phyloP scores from a whole-genome alignment of 2,888 invertebrate genomes.

The Plebejus anna region DNA sequence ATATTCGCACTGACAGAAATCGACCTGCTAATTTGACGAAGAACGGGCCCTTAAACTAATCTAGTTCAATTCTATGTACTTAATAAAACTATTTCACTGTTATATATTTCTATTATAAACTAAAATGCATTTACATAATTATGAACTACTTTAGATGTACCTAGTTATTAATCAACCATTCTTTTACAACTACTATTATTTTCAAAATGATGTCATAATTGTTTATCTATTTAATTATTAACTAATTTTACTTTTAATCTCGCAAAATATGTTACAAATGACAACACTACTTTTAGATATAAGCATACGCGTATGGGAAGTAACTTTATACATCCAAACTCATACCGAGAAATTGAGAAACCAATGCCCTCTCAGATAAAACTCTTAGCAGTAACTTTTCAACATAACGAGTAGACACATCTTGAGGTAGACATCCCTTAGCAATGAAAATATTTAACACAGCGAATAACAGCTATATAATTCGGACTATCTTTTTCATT shows the following conservation, averaged over 20 bases:
- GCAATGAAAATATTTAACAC: too few species aligned
- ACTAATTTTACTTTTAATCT: background rate
- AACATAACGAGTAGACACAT: too few species aligned
- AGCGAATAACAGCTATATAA: too few species aligned
- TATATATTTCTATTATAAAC: background rate
- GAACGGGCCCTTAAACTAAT: background rate
- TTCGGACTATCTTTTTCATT: too few species aligned
- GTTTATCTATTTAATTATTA: background rate
- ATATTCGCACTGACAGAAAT: too few species aligned
- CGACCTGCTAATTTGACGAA: too few species aligned
- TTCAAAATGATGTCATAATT: background rate
- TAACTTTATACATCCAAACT: slow-evolving; percentile 33
- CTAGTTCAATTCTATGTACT: background rate
- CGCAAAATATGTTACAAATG: background rate
- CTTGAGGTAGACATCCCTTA: too few species aligned
- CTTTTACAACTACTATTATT: background rate
- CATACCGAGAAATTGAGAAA: slow-evolving; percentile 24
- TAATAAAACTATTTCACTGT: background rate
- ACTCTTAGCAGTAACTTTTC: too few species aligned
- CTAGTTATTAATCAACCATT: background rate
- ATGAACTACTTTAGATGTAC: background rate
- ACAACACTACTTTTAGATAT: background rate
- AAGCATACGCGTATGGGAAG: slow-evolving; percentile 18
- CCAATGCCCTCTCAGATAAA: too few species aligned
- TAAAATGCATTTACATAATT: background rate